Conservation (phyloP, 2,113 vertebrate genomes). For the Aspiorhynchus laticeps region DNA sequence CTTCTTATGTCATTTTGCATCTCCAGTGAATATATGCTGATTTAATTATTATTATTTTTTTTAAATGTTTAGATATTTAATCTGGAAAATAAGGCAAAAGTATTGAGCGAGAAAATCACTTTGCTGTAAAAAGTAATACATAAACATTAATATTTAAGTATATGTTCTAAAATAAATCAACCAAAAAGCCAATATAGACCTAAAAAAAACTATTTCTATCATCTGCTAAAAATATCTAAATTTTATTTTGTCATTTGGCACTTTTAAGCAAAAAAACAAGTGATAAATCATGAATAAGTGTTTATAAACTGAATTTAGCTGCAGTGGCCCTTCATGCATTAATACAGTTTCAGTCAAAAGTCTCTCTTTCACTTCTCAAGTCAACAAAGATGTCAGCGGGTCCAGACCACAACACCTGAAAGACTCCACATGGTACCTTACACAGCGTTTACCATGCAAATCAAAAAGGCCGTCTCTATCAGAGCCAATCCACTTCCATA, state of each 20-base stretch:
- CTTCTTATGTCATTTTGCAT: background rate
- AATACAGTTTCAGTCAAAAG: conserved; percentile 50
- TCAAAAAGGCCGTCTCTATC: conserved; percentile 54
- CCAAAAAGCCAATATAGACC: background rate
- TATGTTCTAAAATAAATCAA: background rate
- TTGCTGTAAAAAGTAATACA: background rate
- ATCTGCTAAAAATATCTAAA: background rate
- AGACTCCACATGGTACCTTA: conserved; percentile 55
- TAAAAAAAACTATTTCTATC: background rate
- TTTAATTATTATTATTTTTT: too few species aligned
- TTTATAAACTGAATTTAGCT: background rate
- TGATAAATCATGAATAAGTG: background rate
- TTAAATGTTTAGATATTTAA: background rate
- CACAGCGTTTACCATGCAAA: conserved; percentile 69
- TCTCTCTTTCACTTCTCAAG: conserved; percentile 58
- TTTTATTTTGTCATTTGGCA: background rate
- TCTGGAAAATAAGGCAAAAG: background rate
- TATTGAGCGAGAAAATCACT: background rate
- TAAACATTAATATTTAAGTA: background rate
- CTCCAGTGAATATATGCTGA: background rate
- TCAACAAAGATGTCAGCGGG: conserved; percentile 72
- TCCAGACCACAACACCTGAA: conserved; percentile 56
- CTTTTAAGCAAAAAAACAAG: background rate
- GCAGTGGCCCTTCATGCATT: background rate
- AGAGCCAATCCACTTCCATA: conserved; percentile 58